Evolutionary conservation across 1,140 invertebrate genomes (phyloP).

Genomic region (Drosophila bifasciata): DNA sequence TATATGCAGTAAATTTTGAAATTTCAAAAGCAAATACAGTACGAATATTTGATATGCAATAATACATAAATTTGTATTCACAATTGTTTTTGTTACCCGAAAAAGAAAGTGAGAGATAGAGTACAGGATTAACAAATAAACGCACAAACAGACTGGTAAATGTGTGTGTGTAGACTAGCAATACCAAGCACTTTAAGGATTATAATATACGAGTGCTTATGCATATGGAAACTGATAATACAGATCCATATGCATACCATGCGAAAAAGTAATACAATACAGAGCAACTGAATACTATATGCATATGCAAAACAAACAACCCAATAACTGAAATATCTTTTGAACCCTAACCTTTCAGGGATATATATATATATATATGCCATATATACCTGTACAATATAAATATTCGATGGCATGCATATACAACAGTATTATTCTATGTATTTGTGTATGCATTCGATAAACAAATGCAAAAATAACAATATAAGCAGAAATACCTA

Average conservation of each 20-base stretch:
- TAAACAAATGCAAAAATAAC: slow-evolving; percentile 48
- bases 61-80: slow-evolving; percentile 15
- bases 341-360: too few relatives aligned
- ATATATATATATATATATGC: too few relatives aligned
- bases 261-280: too few relatives aligned
- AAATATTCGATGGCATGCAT: slow-evolving; percentile 14
- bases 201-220: slow-evolving; percentile 2
- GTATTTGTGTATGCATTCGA: slow-evolving; percentile 13
- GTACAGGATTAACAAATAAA: slow-evolving; percentile 57
- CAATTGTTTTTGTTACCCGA: slow-evolving; percentile 1
- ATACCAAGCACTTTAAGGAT: slow-evolving; percentile 19
- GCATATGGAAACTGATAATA: slow-evolving; percentile 23
- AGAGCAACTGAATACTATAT: too few relatives aligned
- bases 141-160: slow-evolving; percentile 31
- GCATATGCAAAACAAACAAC: too few relatives aligned
- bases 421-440: slow-evolving; percentile 21
- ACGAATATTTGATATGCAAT: slow-evolving; percentile 15
- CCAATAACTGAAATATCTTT: too few relatives aligned
- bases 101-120: neutral
- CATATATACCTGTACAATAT: too few relatives aligned
- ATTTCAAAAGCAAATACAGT: slow-evolving; percentile 6
- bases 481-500: slow-evolving; percentile 38
- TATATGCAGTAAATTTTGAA: slow-evolving; percentile 20
- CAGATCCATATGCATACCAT: slow-evolving; percentile 24
- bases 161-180: slow-evolving; percentile 1